Evolutionary conservation across 2,797 vertebrate genomes (phyloP).

Genomic region (Halcyon smyrnensis): DNA sequence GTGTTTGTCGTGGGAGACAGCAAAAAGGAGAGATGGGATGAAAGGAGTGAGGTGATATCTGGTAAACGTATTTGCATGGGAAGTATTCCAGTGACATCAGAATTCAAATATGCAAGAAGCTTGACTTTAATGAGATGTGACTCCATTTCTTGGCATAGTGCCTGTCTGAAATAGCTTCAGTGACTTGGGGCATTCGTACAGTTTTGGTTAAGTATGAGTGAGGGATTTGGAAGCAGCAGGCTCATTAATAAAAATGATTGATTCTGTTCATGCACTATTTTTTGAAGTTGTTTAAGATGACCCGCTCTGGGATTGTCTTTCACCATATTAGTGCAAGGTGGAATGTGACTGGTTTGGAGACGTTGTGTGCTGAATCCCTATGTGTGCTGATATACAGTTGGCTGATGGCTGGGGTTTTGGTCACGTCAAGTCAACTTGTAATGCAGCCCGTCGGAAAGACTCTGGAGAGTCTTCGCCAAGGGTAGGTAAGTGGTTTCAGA

Average conservation of each 20-base stretch:
- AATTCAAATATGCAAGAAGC: conserved; percentile 30
- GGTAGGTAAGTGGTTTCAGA: neutral
- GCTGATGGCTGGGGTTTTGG: neutral
- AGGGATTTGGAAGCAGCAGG: neutral
- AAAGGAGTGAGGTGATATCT: neutral
- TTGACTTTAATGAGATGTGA: conserved; percentile 5
- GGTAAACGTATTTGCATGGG: conserved; percentile 36
- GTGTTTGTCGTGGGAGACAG: neutral
- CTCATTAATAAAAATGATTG: neutral
- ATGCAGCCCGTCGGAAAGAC: accelerated
- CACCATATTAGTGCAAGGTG: neutral
- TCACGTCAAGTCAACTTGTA: neutral
- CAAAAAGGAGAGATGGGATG: neutral
- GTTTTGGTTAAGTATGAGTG: neutral
- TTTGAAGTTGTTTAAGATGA: neutral
- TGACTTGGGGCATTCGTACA: neutral
- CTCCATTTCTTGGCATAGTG: conserved; percentile 12
- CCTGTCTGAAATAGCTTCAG: neutral
- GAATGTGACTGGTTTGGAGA: neutral
- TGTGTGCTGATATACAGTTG: neutral
- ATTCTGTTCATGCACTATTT: neutral
- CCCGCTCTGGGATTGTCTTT: neutral
- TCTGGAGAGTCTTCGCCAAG: neutral
- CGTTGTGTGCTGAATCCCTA: neutral
- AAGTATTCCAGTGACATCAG: conserved; percentile 45